These are phyloP conservation scores for Rutpela maculata DNA, from an alignment of 2,888 invertebrate genomes.

Conservation along the genomic window DNA sequence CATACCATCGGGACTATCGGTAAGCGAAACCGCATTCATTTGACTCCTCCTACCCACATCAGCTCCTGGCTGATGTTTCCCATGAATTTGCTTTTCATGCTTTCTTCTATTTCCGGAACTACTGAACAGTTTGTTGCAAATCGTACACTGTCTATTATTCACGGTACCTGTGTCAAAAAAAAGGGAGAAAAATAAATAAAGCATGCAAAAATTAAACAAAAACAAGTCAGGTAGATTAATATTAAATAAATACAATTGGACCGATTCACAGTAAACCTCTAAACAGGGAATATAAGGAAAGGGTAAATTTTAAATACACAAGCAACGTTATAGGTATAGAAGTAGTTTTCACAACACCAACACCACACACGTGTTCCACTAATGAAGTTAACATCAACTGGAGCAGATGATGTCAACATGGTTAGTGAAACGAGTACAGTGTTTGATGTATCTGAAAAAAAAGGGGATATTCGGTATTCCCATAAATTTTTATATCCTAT, in stretches of 20 bases:
- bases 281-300: too few species aligned
- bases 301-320: too few species aligned
- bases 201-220: slow-evolving; percentile 43
- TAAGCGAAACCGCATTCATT: slow-evolving; percentile 39
- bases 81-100: slow-evolving; percentile 64
- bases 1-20: slow-evolving; percentile 27
- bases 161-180: slow-evolving; percentile 41
- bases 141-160: slow-evolving; percentile 60
- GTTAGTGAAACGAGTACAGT: too few species aligned
- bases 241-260: slow-evolving; percentile 12
- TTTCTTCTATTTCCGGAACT: slow-evolving; percentile 65
- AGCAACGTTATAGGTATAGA: too few species aligned
- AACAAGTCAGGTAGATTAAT: background rate
- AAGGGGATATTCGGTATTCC: too few species aligned
- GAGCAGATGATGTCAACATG: too few species aligned
- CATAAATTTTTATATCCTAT: too few species aligned
- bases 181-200: slow-evolving; percentile 46
- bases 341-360: too few species aligned
- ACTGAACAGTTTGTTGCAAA: slow-evolving; percentile 68
- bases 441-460: too few species aligned
- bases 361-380: too few species aligned
- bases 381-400: too few species aligned
- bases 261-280: too few species aligned
- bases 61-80: slow-evolving; percentile 45
- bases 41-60: slow-evolving; percentile 18